These are phyloP conservation scores for Platygyra sinensis DNA, from an alignment of 64 coral and sea anemone genomes.

Conservation along the genomic window DNA sequence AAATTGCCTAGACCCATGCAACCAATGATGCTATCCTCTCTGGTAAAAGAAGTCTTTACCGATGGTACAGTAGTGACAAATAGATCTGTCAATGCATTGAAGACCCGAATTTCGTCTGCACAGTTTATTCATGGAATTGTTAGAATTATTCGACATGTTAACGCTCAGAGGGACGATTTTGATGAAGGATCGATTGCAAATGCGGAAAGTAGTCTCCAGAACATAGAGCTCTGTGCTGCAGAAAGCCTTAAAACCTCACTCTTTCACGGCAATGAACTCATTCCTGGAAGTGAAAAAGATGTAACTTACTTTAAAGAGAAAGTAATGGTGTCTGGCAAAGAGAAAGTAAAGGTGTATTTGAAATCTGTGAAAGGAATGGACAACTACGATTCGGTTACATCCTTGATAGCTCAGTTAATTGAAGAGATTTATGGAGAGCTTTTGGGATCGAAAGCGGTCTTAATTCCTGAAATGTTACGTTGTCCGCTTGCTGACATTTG, in stretches of 20 bases:
- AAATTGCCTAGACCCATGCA: constrained; percentile 41
- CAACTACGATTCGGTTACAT: background rate
- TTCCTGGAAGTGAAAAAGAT: constrained; percentile 49
- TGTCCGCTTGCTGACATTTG: constrained; percentile 19
- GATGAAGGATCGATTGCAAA: background rate
- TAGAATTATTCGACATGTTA: constrained; percentile 52
- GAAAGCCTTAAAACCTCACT: constrained; percentile 39
- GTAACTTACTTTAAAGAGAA: constrained; percentile 54
- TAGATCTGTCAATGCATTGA: background rate
- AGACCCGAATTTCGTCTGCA: constrained; percentile 9
- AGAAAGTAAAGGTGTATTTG: constrained; percentile 58
- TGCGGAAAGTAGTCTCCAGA: background rate
- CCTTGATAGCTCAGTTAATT: constrained; percentile 41
- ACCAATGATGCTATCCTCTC: constrained; percentile 60
- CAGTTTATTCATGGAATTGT: constrained; percentile 55
- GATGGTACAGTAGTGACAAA: background rate
- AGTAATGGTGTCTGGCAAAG: background rate
- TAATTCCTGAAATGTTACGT: constrained; percentile 45
- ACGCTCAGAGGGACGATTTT: background rate
- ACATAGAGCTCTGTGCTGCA: background rate
- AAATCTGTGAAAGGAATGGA: background rate
- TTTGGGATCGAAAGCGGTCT: constrained; percentile 13
- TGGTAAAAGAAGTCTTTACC: constrained; percentile 44
- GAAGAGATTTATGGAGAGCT: constrained; percentile 16
- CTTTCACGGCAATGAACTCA: background rate